These are phyloP conservation scores for Leptinotarsa undecemlineata DNA, from an alignment of 1,140 invertebrate species.

Conservation along the genomic window DNA sequence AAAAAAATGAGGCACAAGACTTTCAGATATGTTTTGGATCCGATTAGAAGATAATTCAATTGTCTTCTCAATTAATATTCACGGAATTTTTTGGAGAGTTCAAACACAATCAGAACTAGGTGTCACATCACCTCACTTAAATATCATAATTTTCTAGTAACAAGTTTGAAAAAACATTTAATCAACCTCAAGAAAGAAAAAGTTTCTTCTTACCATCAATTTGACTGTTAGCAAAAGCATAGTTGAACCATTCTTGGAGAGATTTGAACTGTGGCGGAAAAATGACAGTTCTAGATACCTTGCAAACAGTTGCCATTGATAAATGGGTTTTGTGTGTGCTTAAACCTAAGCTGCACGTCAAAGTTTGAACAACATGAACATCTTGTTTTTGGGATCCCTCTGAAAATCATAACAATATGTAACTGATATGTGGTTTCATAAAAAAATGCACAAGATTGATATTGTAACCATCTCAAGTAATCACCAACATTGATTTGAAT, in stretches of 20 bases:
- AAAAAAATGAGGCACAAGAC: no score
- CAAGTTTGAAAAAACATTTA: not conserved
- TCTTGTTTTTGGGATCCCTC: slow-evolving; percentile 54
- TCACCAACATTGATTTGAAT: no score
- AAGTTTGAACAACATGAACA: slow-evolving; percentile 80
- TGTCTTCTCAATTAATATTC: no score
- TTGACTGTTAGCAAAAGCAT: slow-evolving; percentile 91
- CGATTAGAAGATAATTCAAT: no score
- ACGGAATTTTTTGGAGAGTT: no score
- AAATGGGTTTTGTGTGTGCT: slow-evolving; percentile 71
- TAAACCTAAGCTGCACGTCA: slow-evolving; percentile 87
- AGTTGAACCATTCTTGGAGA: slow-evolving; percentile 95
- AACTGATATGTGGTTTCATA: no score
- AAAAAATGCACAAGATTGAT: no score
- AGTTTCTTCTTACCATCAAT: slow-evolving; percentile 77
- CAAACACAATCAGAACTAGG: no score
- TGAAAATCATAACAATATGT: slow-evolving; percentile 32
- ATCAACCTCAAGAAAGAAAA: not conserved
- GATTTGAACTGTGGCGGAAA: slow-evolving; percentile 95
- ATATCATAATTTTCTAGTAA: no score
- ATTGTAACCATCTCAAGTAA: no score
- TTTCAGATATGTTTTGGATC: no score
- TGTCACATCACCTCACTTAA: no score
- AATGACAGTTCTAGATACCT: slow-evolving; percentile 85
- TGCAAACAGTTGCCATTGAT: slow-evolving; percentile 91